These are phyloP conservation scores for Pelobates fuscus DNA, from an alignment of 2,113 vertebrate species.

Conservation along the genomic window DNA sequence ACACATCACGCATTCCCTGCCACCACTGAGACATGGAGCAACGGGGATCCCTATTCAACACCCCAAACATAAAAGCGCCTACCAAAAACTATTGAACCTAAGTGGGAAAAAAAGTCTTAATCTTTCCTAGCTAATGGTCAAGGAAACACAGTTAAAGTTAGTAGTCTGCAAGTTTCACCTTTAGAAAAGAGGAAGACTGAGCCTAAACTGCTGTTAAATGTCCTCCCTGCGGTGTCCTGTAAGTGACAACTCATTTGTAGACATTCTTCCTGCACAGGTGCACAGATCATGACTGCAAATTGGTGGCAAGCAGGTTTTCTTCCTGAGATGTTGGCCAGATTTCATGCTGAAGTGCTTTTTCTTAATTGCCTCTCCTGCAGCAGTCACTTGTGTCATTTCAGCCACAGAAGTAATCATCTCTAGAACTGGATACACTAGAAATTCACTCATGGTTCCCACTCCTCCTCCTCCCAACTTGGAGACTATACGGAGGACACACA, in stretches of 20 bases:
- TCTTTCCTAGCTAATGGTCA: conserved; percentile 17
- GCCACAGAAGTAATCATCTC: conserved; percentile 46
- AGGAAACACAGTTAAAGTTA: conserved; percentile 18
- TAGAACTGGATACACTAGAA: conserved; percentile 29
- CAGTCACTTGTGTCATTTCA: conserved; percentile 47
- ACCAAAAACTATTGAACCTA: conserved; percentile 13
- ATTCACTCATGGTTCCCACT: conserved; percentile 33
- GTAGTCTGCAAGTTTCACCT: conserved; percentile 23
- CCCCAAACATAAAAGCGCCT: conserved; percentile 27
- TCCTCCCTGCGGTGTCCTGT: conserved; percentile 36
- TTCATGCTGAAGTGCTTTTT: conserved; percentile 50
- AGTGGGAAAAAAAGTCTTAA: background rate
- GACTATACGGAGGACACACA: conserved; percentile 20
- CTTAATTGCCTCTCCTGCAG: conserved; percentile 45
- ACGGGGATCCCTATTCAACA: conserved; percentile 27
- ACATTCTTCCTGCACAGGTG: conserved; percentile 44
- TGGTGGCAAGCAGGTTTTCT: conserved; percentile 46
- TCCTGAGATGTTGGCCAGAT: conserved; percentile 37
- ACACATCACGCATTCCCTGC: conserved; percentile 10
- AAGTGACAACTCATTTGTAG: conserved; percentile 38
- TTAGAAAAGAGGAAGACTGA: conserved; percentile 3
- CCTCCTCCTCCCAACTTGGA: conserved; percentile 23
- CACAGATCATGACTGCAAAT: conserved; percentile 45
- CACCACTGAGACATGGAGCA: conserved; percentile 5
- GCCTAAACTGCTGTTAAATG: conserved; percentile 46